Percentiles rank a stretch among this genome's conserved stretches.
Evolutionary conservation across 1,140 invertebrate genomes (phyloP).

Genomic region (Oreohelix idahoensis): DNA sequence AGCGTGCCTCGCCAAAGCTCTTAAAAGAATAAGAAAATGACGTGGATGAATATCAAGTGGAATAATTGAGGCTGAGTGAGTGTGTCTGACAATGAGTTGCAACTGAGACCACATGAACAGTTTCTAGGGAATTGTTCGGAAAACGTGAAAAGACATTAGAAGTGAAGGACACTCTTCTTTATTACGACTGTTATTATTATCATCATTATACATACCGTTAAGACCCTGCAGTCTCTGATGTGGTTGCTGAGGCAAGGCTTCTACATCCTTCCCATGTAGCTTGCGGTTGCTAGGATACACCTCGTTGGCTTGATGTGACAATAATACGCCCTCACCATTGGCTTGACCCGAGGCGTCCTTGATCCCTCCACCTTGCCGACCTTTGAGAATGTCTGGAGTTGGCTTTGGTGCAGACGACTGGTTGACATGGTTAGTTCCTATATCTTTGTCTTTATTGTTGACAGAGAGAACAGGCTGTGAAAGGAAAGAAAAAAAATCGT

Average conservation of each 20-base stretch:
- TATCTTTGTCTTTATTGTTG: slow-evolving; percentile 10
- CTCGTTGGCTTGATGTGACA: not conserved
- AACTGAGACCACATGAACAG: too few species aligned
- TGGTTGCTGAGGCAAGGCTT: slow-evolving; percentile 6
- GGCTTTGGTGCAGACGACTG: not conserved
- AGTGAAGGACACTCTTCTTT: too few species aligned
- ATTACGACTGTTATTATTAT: too few species aligned
- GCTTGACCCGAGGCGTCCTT: not conserved
- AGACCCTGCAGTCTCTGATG: not conserved
- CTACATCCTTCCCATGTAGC: not conserved
- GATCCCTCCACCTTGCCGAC: not conserved
- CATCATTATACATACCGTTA: not conserved
- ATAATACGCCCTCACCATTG: not conserved
- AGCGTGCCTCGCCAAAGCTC: too few species aligned
- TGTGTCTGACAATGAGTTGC: too few species aligned
- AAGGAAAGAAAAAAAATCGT: too few species aligned
- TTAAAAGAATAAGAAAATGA: too few species aligned
- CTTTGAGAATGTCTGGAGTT: not conserved
- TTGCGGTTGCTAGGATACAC: slow-evolving; percentile 11
- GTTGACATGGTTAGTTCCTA: not conserved
- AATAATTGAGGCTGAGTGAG: too few species aligned
- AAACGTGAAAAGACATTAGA: too few species aligned
- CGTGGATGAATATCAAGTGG: too few species aligned
- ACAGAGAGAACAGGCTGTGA: slow-evolving; percentile 15
- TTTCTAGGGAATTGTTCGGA: too few species aligned